Base-by-base conservation (phyloP, 53 echinoderm and acorn worm genomes). In the Holothuria scabra region DNA sequence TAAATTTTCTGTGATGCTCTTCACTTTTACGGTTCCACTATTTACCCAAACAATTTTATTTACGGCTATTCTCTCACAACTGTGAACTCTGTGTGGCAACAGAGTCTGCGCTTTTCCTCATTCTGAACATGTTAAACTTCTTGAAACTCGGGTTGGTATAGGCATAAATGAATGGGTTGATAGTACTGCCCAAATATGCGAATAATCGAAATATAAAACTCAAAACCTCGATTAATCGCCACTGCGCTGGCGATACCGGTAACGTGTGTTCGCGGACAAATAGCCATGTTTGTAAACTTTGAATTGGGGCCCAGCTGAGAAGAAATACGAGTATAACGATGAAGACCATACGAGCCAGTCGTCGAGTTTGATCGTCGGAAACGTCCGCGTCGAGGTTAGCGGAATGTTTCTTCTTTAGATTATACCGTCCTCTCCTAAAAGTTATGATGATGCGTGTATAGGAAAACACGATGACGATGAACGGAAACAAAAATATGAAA, bases 121-220 rank as follows among this genome's bases (percentile, higher is more conserved):
- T 60, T 64, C 82, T 61, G 82, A 81, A 81, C 82, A 62, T 81
- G 16, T 28, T 48, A 10, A 81, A 24, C 60, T 63, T 32, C 60
- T 81, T 61, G 63, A 81, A 81, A 64, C 82, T 81, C 28, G 82
- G 82, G 14, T 81, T 81, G 22, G 82, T 81, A 63, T 62, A 81
- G 1, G 82, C 82, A 18, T 81, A 81, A 28, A 81, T 63, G 41
- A 81, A 81, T 23, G 82, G 82, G 65, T 81, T 81, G 34, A 81
- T 61, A 37, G 82, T 12, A 48, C 82, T 64, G 4, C 82, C 82
- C 9, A 20, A 8, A 30, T 81, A 81, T 34, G 60, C 41, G 11
- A 64, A 81, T 12, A 81, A n/a, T 4, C 82, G 62, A 25, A 81
- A 64, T 8, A 34, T 22, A 61, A 81, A 81, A 28, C 62, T 38